phyloP scores from a whole-genome alignment of 2,797 vertebrate genomes.

The Neosalanx taihuensis region DNA sequence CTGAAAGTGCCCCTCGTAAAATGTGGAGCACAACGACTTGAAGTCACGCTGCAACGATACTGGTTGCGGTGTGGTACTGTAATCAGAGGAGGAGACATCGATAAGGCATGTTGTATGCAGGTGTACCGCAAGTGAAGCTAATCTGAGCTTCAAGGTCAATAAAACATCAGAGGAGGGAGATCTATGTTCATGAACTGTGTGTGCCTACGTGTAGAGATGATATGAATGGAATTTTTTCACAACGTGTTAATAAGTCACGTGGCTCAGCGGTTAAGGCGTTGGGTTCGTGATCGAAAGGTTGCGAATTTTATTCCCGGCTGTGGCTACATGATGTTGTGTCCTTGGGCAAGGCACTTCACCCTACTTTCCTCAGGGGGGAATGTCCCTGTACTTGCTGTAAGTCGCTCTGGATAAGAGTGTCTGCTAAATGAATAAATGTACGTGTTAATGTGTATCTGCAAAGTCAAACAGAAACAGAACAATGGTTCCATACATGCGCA shows the following conservation, averaged over 20 bases:
- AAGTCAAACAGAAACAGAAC: neutral
- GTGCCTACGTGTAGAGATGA: slow-evolving; percentile 16
- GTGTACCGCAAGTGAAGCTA: slow-evolving; percentile 54
- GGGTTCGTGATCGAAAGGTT: too few relatives aligned
- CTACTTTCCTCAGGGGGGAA: too few relatives aligned
- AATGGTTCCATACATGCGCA: slow-evolving; percentile 1
- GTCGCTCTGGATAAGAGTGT: too few relatives aligned
- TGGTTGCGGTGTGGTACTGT: slow-evolving; percentile 60
- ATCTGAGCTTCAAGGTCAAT: slow-evolving; percentile 41
- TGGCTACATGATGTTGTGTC: too few relatives aligned
- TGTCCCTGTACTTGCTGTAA: too few relatives aligned
- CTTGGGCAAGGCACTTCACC: too few relatives aligned
- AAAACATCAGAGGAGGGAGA: too few relatives aligned
- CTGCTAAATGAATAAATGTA: too few relatives aligned
- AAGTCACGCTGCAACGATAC: slow-evolving; percentile 50
- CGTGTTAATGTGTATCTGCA: neutral
- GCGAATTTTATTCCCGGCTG: too few relatives aligned
- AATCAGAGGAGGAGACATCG: slow-evolving; percentile 14
- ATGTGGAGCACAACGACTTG: slow-evolving; percentile 11
- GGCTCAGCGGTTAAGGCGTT: too few relatives aligned
- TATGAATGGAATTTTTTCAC: slow-evolving; percentile 22
- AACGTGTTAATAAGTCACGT: too few relatives aligned
- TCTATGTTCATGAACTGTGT: neutral
- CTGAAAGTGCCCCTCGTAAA: slow-evolving; percentile 6
- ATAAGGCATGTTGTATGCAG: slow-evolving; percentile 53